Evolutionary conservation across 1,140 invertebrate species (phyloP), one percentile per base, ranked within the genome.

Genomic region (Thereuonema tuberculata): DNA sequence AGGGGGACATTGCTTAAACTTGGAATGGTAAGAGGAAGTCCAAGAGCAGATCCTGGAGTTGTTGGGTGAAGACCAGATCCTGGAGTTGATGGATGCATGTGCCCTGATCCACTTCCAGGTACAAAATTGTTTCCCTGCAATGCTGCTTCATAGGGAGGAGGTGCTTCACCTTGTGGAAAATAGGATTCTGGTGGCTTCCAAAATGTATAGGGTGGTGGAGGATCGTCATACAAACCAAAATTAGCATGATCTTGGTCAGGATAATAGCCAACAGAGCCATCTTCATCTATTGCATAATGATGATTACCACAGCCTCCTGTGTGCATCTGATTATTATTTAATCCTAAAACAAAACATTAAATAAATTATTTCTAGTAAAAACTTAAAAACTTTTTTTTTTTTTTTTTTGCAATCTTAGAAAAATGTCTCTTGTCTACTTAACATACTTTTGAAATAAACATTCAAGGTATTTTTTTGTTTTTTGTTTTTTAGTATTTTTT

Each of bases 121-220:
- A n/a, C n/a, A n/a, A n/a, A 63, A 46, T 28, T 63, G 55, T 1
- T 62, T 57, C 53, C 17, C 12, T n/a, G 3, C 57, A 21, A n/a
- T 23, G n/a, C 49, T n/a, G 59, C 58, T 56, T 68, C 67, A 48
- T 68, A 68, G 12, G 65, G 61, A 26, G 67, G 67, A 12, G 67
- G 67, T 20, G 67, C 67, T 55, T 68, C 67, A n/a, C 63, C 65
- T 3, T 67, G 66, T 20, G 65, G 61, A 55, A 67, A 63, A 46
- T 64, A 66, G 21, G 61, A 64, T 29, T 68, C 67, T 17, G 67
- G 64, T 25, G 67, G 67, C 58, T 68, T 68, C 67, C 67, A 68
- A 20, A 68, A 63, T 17, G 66, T 62, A 31, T 68, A 68, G 21
- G 67, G 67, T 9, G 67, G 67, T 24, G 67, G 67, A 12, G 67